A percentile compares a stretch with the other conserved stretches of the same genome.
phyloP scores from a whole-genome alignment of 1,140 invertebrate species.

The Centruroides sculpturatus region DNA sequence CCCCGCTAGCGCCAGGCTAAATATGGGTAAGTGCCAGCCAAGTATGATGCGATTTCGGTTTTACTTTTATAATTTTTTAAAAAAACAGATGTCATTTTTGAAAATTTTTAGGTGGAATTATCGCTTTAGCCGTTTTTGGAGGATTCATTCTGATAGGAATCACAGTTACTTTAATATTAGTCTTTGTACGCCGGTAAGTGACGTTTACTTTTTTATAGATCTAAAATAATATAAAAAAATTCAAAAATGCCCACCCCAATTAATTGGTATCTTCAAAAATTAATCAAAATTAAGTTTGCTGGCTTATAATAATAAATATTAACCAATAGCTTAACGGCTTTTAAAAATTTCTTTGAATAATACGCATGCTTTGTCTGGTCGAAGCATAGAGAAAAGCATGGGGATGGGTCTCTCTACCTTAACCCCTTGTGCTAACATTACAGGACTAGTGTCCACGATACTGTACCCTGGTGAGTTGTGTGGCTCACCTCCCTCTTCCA shows the following conservation, averaged over 20 bases:
- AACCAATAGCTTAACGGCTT: background rate
- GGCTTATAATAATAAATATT: background rate
- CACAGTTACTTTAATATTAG: slow-evolving; percentile 73
- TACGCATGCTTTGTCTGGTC: background rate
- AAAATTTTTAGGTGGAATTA: slow-evolving; percentile 49
- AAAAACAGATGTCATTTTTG: background rate
- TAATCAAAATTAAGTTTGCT: background rate
- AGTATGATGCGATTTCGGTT: background rate
- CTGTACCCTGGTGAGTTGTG: slow-evolving; percentile 35
- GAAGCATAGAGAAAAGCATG: slow-evolving; percentile 1
- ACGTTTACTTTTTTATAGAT: background rate
- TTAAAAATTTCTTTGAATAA: background rate
- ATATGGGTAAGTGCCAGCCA: slow-evolving; percentile 14
- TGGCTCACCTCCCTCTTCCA: slow-evolving; percentile 25
- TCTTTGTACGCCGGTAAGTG: slow-evolving; percentile 71
- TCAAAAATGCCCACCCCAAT: background rate
- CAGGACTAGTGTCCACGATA: slow-evolving; percentile 10
- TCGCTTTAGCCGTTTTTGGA: slow-evolving; percentile 75
- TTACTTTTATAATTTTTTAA: background rate
- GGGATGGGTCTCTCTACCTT: slow-evolving; percentile 37
- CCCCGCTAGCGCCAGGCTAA: slow-evolving; percentile 11
- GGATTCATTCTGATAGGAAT: slow-evolving; percentile 78
- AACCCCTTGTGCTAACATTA: slow-evolving; percentile 56
- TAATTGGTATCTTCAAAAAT: background rate
- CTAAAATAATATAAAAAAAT: no score